These are phyloP conservation scores for Oscheius sp. DNA, from an alignment of 2,888 invertebrate species.

Conservation along the genomic window DNA sequence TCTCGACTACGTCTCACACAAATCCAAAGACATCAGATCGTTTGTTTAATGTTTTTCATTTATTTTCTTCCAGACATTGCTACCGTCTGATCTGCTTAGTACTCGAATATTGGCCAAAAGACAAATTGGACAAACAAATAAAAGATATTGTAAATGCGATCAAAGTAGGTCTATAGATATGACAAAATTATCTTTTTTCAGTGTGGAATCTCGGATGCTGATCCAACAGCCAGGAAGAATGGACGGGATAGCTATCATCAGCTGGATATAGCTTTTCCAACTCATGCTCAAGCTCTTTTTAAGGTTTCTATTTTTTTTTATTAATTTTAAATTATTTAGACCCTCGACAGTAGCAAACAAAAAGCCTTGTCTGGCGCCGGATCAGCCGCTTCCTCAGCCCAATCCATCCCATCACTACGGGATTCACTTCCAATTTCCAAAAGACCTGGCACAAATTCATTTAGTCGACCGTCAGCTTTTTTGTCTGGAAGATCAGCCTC, in stretches of 20 bases:
- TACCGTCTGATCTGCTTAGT: constrained; percentile 86
- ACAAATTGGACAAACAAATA: constrained; percentile 83
- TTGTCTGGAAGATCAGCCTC: constrained; percentile 32
- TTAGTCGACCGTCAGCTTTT: constrained; percentile 29
- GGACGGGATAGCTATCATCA: constrained; percentile 76
- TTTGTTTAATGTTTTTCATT: not conserved
- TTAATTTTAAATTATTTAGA: constrained; percentile 72
- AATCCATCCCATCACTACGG: constrained; percentile 46
- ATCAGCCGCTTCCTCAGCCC: constrained; percentile 71
- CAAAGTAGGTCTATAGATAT: constrained; percentile 39
- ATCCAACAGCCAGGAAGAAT: constrained; percentile 84
- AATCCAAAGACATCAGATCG: constrained; percentile 45
- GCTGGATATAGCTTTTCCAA: constrained; percentile 44
- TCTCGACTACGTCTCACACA: constrained; percentile 25
- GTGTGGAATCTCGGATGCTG: constrained; percentile 88
- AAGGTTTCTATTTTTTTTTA: constrained; percentile 22
- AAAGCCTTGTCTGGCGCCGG: constrained; percentile 78
- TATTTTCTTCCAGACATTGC: constrained; percentile 70
- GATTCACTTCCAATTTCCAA: constrained; percentile 31
- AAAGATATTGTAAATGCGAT: constrained; percentile 83
- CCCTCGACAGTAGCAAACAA: constrained; percentile 83
- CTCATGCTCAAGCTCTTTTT: constrained; percentile 48
- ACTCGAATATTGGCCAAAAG: constrained; percentile 86
- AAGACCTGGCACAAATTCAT: constrained; percentile 15
- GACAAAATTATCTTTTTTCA: constrained; percentile 37